Evolutionary conservation across 2,113 vertebrate species (phyloP).

Genomic region (Ranitomeya variabilis): DNA sequence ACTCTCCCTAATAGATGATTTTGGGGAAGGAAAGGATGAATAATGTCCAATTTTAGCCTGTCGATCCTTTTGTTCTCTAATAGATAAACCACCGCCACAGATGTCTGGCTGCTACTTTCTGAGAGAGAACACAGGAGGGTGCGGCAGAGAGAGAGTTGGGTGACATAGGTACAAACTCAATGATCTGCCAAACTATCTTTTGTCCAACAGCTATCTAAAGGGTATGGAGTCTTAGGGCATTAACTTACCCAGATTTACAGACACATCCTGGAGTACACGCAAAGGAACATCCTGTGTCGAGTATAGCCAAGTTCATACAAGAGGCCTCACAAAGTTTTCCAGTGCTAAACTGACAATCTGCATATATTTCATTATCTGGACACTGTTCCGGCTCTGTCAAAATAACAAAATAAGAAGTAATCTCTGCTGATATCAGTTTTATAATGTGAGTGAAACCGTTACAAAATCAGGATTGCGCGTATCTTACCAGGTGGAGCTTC

Average conservation of each 20-base stretch:
- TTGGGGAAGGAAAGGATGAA: too few species aligned
- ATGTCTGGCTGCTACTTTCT: too few species aligned
- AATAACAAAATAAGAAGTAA: not conserved
- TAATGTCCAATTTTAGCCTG: too few species aligned
- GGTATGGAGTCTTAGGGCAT: not conserved
- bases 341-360: slow-evolving; percentile 1
- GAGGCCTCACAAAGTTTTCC: slow-evolving; percentile 47
- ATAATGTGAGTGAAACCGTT: not conserved
- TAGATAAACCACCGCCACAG: too few species aligned
- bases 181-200: too few species aligned
- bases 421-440: not conserved
- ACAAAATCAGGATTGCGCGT: not conserved
- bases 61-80: too few species aligned
- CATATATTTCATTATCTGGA: slow-evolving; percentile 31
- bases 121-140: too few species aligned
- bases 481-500: slow-evolving; percentile 12
- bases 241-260: slow-evolving; percentile 50
- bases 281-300: not conserved
- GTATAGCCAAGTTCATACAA: slow-evolving; percentile 16
- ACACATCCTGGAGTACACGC: slow-evolving; percentile 35
- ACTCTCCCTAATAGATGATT: too few species aligned
- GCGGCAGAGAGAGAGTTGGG: too few species aligned
- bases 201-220: too few species aligned
- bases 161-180: too few species aligned
- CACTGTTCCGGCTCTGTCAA: not conserved